Conservation (phyloP, 2,888 invertebrate species). For the Nemapogon koenigi region DNA sequence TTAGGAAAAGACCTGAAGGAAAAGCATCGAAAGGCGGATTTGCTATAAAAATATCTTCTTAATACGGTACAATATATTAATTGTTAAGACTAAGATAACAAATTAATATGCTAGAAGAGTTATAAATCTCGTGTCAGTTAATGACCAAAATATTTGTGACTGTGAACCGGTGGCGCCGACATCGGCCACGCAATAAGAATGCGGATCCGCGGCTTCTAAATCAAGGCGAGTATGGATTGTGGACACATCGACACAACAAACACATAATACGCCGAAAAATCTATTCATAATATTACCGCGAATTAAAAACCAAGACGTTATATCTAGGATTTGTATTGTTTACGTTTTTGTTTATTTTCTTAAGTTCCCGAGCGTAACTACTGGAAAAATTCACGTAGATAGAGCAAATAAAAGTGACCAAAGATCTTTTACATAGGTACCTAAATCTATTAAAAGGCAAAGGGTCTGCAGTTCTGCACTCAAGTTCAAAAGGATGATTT, state of each 20-base stretch:
- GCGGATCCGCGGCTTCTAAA: conserved; percentile 54
- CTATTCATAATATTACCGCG: too few species aligned
- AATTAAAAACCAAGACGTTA: too few species aligned
- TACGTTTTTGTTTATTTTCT: too few species aligned
- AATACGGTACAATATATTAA: conserved; percentile 1
- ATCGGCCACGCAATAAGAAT: conserved; percentile 45
- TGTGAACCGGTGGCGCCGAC: conserved; percentile 14
- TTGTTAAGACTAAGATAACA: conserved; percentile 2
- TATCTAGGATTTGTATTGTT: too few species aligned
- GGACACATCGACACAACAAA: conserved; percentile 1
- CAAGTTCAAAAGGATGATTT: too few species aligned
- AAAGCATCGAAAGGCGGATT: conserved; percentile 3
- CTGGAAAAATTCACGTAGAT: too few species aligned
- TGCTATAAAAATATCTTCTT: neutral
- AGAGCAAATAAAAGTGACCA: too few species aligned
- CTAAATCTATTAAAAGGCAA: too few species aligned
- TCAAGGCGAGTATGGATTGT: conserved; percentile 32
- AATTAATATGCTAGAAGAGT: conserved; percentile 1
- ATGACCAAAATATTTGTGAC: conserved; percentile 54
- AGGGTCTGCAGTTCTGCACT: too few species aligned
- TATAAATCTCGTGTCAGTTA: conserved; percentile 6
- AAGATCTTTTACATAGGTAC: too few species aligned
- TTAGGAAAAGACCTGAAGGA: too few species aligned
- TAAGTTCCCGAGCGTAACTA: too few species aligned
- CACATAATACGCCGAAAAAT: conserved; percentile 3